Conservation (phyloP, 2,113 vertebrate species). For the Felis chaus region DNA sequence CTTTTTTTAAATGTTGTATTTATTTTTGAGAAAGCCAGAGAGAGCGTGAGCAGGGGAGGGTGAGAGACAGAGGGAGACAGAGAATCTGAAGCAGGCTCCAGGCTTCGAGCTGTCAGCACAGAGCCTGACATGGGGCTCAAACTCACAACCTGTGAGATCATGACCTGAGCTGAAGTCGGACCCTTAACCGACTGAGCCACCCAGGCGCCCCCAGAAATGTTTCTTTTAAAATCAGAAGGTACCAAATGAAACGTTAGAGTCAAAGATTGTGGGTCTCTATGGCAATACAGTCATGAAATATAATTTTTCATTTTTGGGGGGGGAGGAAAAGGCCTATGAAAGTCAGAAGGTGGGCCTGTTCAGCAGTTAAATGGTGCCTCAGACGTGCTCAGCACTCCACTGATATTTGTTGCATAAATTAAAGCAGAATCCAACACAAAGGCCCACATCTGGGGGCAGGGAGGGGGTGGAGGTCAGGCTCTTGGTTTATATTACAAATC, state of each 20-base stretch:
- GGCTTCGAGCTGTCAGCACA: too few relatives aligned
- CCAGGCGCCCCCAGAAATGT: too few relatives aligned
- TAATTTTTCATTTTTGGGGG: not conserved
- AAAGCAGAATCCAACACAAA: too few relatives aligned
- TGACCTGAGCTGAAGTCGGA: too few relatives aligned
- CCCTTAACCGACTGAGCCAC: too few relatives aligned
- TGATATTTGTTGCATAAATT: not conserved
- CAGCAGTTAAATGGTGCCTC: not conserved
- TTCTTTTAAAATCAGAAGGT: too few relatives aligned
- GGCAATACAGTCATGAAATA: not conserved
- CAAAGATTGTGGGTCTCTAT: not conserved
- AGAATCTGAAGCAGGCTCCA: too few relatives aligned
- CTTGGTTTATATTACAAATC: not conserved
- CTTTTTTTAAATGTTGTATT: not conserved
- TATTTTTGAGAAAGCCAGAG: too few relatives aligned
- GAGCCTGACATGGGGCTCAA: too few relatives aligned
- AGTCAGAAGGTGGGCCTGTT: not conserved
- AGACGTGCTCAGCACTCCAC: accelerated
- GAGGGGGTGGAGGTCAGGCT: not conserved
- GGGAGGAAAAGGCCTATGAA: not conserved
- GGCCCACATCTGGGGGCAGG: not conserved
- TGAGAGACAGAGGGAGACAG: too few relatives aligned
- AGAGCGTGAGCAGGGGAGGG: too few relatives aligned
- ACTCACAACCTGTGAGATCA: too few relatives aligned
- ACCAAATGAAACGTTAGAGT: not conserved